A percentile compares a stretch with the other conserved stretches of the same genome.
Conservation (phyloP, 2,113 vertebrate genomes). For the Bubo scandiacus region DNA sequence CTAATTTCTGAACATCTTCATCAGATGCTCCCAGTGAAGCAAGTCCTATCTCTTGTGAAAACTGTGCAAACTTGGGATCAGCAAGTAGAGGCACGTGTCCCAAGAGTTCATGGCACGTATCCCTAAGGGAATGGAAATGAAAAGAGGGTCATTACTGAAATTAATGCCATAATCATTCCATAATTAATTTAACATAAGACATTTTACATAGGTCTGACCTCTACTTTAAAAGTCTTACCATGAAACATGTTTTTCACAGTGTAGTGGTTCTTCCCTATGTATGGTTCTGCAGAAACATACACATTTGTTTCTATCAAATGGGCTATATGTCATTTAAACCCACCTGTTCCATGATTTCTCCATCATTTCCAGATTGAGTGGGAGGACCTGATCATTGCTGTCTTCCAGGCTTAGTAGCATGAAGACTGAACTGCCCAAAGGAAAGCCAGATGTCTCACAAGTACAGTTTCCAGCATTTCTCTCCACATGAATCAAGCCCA, state of each 20-base stretch:
- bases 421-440: neutral
- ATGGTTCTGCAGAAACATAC: neutral
- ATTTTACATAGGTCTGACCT: neutral
- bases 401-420: neutral
- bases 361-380: neutral
- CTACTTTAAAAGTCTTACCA: neutral
- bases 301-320: neutral
- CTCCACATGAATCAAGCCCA: neutral
- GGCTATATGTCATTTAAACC: neutral
- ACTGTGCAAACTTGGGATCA: slow-evolving; percentile 96
- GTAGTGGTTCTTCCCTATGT: neutral
- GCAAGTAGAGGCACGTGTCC: slow-evolving; percentile 96
- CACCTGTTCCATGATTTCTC: neutral
- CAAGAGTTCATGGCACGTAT: slow-evolving; percentile 95
- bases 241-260: neutral
- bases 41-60: slow-evolving; percentile 97
- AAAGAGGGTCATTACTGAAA: slow-evolving; percentile 13
- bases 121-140: slow-evolving; percentile 75
- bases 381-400: neutral
- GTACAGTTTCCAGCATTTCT: neutral
- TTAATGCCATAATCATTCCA: neutral
- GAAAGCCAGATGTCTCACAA: neutral
- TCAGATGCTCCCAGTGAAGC: slow-evolving; percentile 94
- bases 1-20: slow-evolving; percentile 95
- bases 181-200: neutral